Base-by-base conservation (phyloP, 2,888 invertebrate genomes). In the Drosophila suboccidentalis region DNA sequence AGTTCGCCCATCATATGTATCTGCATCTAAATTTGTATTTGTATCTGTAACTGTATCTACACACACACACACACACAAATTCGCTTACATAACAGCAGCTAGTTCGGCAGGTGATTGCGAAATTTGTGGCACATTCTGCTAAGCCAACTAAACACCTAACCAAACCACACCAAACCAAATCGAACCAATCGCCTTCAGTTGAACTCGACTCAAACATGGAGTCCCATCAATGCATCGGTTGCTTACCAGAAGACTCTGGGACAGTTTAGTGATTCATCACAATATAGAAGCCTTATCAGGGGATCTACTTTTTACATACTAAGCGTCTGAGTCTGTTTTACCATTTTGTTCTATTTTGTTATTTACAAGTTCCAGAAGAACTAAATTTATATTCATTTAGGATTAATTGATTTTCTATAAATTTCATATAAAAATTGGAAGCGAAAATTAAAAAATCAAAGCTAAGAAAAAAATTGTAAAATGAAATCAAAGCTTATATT, bases 91-190 rank as follows among this genome's bases (percentile, higher is more conserved):
- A 58, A 59, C 54, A 46, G 55, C 38, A 65, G 75, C 68, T 67
- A 59, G 82, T 69, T 87, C 68, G 72, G 65, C 62, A 68, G 72
- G 51, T 69, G 81, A 73, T 78, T 87, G 72, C 60, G 44, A 87
- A 72, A 77, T 71, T 67, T 67, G 62, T 32, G 61, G 58, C 70
- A 58, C 75, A 63, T 17, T 15, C 41, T 61, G 41, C 58, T 55
- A 53, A 38, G 44, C 43, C 36, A 61, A 54, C 59, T 49, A 29
- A 63, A 32, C 38, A 22, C 43, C 38, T 39, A 29, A 29, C 8
- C 29, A 29, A 2, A n/a, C 43, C 38, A 44, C n/a, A n/a, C 43
- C 38, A 44, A 29, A 29, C 8, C 29, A 29, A 2, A n/a, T 26
- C 29, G 8, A 8, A 38, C n/a, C n/a, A 38, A 62, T 47, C 61